These are phyloP conservation scores for Labeo catla DNA, from an alignment of 2,113 vertebrate species.

Conservation along the genomic window DNA sequence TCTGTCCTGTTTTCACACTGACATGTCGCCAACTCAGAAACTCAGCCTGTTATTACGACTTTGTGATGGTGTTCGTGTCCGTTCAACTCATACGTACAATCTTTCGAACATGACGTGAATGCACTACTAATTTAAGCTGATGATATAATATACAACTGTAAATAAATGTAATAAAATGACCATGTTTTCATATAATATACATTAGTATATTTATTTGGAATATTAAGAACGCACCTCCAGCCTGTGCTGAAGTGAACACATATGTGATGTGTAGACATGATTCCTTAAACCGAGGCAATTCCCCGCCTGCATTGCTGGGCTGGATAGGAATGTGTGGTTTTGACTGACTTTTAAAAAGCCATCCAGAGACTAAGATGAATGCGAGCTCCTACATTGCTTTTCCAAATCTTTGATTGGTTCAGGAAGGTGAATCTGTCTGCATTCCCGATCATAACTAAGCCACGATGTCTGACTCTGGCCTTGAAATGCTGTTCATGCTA, in stretches of 20 bases:
- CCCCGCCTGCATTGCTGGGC: background rate
- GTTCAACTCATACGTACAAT: no score
- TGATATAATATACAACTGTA: background rate
- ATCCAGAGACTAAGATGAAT: background rate
- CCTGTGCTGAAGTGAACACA: background rate
- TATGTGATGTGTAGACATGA: background rate
- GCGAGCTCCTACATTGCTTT: background rate
- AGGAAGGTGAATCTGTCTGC: background rate
- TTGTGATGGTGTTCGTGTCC: no score
- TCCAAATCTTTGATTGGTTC: background rate
- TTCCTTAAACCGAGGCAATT: no score
- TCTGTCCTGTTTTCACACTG: no score
- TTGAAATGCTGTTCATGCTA: background rate
- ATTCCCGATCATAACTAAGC: background rate
- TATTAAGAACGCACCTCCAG: background rate
- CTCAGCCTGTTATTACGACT: no score
- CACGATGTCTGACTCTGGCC: background rate
- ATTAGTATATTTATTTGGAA: background rate
- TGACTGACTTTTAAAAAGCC: background rate
- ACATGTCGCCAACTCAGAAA: no score
- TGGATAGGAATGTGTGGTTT: constrained; percentile 3
- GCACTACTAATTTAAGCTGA: no score
- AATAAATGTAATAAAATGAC: background rate
- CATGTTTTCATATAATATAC: background rate
- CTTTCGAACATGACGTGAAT: no score